Evolutionary conservation across 2,113 vertebrate species (phyloP).

Genomic region (Eptesicus fuscus): DNA sequence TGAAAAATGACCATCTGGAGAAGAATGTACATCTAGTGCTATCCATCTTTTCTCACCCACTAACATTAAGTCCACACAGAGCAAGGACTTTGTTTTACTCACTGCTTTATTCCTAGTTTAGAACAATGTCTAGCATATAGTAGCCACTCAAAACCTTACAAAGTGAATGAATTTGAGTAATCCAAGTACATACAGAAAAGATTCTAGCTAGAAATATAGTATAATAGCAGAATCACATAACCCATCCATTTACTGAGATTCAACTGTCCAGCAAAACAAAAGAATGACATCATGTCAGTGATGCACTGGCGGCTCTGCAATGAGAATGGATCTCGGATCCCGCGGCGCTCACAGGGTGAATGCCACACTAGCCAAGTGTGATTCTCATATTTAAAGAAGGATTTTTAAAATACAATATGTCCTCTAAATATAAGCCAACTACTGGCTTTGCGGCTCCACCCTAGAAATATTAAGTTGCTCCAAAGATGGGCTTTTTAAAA

Average conservation of each 20-base stretch:
- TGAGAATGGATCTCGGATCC: not conserved
- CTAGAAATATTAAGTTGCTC: not conserved
- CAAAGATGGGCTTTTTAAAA: slow-evolving; percentile 4
- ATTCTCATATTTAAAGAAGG: not conserved
- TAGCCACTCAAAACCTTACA: not conserved
- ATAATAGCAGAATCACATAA: not conserved
- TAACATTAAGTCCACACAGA: not conserved
- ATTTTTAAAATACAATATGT: not conserved
- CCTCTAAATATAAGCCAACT: not conserved
- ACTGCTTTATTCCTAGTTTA: not conserved
- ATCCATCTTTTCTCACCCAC: not conserved
- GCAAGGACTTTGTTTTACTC: not conserved
- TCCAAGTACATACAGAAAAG: not conserved
- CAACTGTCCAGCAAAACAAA: slow-evolving; percentile 1
- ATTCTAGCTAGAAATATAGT: not conserved
- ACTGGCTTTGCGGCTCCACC: not conserved
- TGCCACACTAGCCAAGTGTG: not conserved
- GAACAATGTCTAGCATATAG: not conserved
- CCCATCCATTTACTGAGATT: not conserved
- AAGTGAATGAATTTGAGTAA: not conserved
- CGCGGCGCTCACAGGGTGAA: not conserved
- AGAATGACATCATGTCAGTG: not conserved
- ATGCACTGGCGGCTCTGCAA: not conserved
- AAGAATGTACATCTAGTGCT: not conserved
- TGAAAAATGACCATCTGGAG: not conserved